Evolutionary conservation across 2,888 invertebrate species (phyloP), one percentile per base, ranked within the genome.

Genomic region (Polydrusus tereticollis): DNA sequence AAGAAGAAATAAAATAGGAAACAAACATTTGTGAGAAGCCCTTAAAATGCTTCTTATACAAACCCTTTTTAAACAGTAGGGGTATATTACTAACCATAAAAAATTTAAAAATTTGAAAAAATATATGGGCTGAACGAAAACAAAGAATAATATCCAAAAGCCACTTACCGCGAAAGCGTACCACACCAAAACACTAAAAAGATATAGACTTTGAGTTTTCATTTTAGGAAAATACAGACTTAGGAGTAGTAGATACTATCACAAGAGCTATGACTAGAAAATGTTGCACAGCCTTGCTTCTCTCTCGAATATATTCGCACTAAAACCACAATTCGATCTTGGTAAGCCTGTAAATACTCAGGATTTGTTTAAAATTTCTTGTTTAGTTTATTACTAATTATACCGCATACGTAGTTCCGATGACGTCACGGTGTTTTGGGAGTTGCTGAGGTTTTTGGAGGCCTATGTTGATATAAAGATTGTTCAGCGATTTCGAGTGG

Each of bases 361-460:
- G 47, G 58, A 33, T 65, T 70, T 70, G 70, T 70, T 64, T 70
- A 70, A 65, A 69, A 52, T 18, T 65, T 59, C 23, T 65, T 65
- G 70, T 70, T 70, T 70, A 70, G 36, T 59, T 70, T 70, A 70
- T 65, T 50, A 57, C 63, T 69, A 69, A 69, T 69, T 63, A 69
- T 69, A 63, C 55, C 26, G 23, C 41, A 23, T 41, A 60, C 63
- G 69, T 69, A 63, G 52, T 29, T 6, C 7, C 29, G 26, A 66
- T 64, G 63, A 69, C 69, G 69, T 63, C 57, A 63, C 41, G 12
- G 33, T 41, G 10, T 47, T 41, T 52, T 26, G 26, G 33, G 36
- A 45, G 33, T 63, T 45, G 45, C n/a, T n/a, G n/a, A n/a, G 26
- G 50, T 21, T 14, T 29, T 18, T 1, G 26, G 12, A 47, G 21